Conservation (phyloP, 2,113 vertebrate genomes). For the Gallinago jamesoni region DNA sequence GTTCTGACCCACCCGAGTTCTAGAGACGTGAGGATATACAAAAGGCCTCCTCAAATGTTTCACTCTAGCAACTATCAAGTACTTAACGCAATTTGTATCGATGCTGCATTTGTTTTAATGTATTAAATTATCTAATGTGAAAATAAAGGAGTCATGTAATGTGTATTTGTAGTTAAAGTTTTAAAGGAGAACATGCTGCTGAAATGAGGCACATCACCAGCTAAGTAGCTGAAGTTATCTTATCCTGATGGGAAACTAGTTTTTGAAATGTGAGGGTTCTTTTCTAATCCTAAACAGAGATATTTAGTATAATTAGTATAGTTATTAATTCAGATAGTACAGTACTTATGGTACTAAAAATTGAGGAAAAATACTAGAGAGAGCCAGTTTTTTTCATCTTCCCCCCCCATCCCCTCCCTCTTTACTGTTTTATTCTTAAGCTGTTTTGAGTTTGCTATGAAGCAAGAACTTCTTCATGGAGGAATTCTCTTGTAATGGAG, state of each 20-base stretch:
- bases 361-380: not conserved
- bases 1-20: not conserved
- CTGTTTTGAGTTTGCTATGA: not conserved
- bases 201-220: rapidly evolving
- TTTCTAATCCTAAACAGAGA: not conserved
- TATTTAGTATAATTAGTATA: no score
- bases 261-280: not conserved
- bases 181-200: not conserved
- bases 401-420: rapidly evolving
- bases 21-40: not conserved
- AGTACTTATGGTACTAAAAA: not conserved
- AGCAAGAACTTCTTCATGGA: not conserved
- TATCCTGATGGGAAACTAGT: not conserved
- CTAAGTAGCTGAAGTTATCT: not conserved
- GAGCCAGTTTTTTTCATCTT: not conserved
- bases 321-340: not conserved
- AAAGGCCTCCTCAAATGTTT: not conserved
- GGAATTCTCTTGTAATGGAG: not conserved
- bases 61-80: not conserved
- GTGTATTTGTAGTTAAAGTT: not conserved
- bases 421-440: not conserved
- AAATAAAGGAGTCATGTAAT: not conserved
- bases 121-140: not conserved
- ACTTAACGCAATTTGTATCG: not conserved
- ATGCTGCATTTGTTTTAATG: not conserved